Evolutionary conservation across 2,888 invertebrate species (phyloP).

Genomic region (Danaus chrysippus): DNA sequence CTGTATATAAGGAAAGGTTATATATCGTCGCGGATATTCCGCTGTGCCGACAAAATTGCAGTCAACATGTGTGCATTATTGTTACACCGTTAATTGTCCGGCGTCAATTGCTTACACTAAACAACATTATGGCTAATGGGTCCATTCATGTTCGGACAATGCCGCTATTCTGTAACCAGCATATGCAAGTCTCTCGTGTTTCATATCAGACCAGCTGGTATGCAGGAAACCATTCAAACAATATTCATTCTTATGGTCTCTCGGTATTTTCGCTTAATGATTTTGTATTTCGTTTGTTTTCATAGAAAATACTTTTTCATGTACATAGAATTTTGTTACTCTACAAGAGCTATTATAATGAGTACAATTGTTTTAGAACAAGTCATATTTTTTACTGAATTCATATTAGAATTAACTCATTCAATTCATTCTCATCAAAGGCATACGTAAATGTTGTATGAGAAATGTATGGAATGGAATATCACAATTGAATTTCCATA

Average conservation of each 20-base stretch:
- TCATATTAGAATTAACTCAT: too few relatives aligned
- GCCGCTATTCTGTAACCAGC: conserved; percentile 40
- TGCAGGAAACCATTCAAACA: conserved; percentile 39
- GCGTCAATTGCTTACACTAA: conserved; percentile 31
- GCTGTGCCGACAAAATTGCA: conserved; percentile 15
- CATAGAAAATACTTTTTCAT: too few relatives aligned
- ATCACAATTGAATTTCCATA: too few relatives aligned
- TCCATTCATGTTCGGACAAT: conserved; percentile 41
- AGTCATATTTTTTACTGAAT: too few relatives aligned
- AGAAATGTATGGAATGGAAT: too few relatives aligned
- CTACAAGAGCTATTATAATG: too few relatives aligned
- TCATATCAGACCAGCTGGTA: conserved; percentile 40
- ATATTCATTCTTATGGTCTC: conserved; percentile 28
- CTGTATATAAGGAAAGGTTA: background rate
- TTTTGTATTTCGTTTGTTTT: conserved; percentile 12
- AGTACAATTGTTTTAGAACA: too few relatives aligned
- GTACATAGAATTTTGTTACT: too few relatives aligned
- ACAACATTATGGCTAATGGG: conserved; percentile 32
- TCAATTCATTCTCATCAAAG: too few relatives aligned
- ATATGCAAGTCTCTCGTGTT: conserved; percentile 42
- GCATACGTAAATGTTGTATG: too few relatives aligned
- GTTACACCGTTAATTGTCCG: conserved; percentile 32
- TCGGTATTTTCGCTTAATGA: conserved; percentile 20
- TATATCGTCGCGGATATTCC: background rate
- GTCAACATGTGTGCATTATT: conserved; percentile 24